These are phyloP conservation scores for Pantherophis vulpinus DNA, from an alignment of 2,797 vertebrate species.

Conservation along the genomic window DNA sequence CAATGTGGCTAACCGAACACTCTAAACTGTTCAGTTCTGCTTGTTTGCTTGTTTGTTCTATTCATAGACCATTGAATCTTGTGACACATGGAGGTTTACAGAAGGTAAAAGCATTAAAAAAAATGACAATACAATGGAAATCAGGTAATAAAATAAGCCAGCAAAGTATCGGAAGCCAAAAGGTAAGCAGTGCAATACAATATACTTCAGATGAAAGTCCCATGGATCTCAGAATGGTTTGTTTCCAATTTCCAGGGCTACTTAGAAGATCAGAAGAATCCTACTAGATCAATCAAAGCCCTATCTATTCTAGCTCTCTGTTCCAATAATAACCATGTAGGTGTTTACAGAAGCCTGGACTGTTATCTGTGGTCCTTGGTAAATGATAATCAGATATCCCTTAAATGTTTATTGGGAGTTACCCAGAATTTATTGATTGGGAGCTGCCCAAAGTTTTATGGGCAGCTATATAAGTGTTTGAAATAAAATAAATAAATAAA, in stretches of 20 bases:
- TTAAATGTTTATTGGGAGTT: not conserved
- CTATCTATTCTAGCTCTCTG: not conserved
- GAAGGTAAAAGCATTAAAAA: not conserved
- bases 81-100: not conserved
- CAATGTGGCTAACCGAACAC: not conserved
- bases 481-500: not conserved
- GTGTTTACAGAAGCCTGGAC: not conserved
- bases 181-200: not conserved
- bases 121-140: not conserved
- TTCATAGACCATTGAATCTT: not conserved
- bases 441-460: not conserved
- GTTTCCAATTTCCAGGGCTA: not conserved
- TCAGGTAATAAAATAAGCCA: not conserved
- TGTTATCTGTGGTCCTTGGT: not conserved
- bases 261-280: not conserved
- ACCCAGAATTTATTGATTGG: not conserved
- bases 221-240: not conserved
- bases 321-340: not conserved
- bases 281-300: not conserved
- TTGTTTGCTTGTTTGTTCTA: not conserved
- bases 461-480: not conserved
- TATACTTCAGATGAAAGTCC: not conserved
- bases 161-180: not conserved
- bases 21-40: not conserved
- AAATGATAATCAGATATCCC: not conserved